Evolutionary conservation across 2,113 vertebrate genomes (phyloP), one percentile per base, ranked within the genome.

Genomic region (Sialia sialis): DNA sequence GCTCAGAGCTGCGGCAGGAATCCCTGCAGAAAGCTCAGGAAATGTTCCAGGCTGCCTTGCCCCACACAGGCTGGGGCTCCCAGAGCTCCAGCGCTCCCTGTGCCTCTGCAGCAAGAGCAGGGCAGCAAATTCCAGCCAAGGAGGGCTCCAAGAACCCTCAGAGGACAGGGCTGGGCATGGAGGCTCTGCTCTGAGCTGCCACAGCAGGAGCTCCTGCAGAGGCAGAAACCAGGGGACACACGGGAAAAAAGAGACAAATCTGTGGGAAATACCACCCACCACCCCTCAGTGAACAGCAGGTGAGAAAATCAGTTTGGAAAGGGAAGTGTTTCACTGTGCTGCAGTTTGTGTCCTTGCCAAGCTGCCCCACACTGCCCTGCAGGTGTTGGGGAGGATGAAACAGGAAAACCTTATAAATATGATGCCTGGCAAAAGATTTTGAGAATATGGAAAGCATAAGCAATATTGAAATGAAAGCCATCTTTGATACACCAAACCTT

Each of bases 51-150:
- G 62, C 58, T 36, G 49, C 6, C 51, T 48, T 54, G n/a, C 51
- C 27, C 75, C 32, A 12, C 58, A 3, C 2, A 4, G 46, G 22
- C n/a, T 80, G 88, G 74, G 30, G 51, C 23, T 93, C 16, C 75
- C 92, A 72, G 15, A 41, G 67, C 1, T 0, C 23, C 43, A 10
- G 2, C 4, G 69, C 36, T 81, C 77, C 11, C 22, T 2, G 7
- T 41, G 75, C 63, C 34, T 9, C 29, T 15, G 27, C 78, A 62
- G 55, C n/a, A 11, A 8, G n/a, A 46, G 23, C 52, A 5, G 16
- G 60, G 63, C 25, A 29, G 44, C 3, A 11, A 21, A 77, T 36
- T 8, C 58, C 9, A 15, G 4, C 2, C 3, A 10, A 46, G 34
- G 38, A 58, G 70, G 67, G 39, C 82, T 46, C 21, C 51, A 85